These are phyloP conservation scores for Nemopilema nomurai DNA, from an alignment of 30 jellyfish, hydroid and myxozoan species.

Conservation along the genomic window DNA sequence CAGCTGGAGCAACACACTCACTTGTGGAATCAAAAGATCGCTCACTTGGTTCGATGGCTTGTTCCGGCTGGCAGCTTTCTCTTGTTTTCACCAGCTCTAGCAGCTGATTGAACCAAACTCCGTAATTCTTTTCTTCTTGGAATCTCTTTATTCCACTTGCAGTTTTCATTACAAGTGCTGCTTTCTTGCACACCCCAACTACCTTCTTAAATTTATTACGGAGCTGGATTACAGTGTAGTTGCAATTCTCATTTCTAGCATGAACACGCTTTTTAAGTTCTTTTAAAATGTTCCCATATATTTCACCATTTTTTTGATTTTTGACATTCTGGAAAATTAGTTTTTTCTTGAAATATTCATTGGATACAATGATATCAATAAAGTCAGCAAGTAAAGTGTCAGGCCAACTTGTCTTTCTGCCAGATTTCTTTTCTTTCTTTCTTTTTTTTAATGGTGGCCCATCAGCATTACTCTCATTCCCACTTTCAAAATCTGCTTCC, in stretches of 20 bases:
- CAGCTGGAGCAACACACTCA: constrained; percentile 30
- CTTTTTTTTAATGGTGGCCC: constrained; percentile 8
- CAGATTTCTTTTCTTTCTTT: constrained; percentile 27
- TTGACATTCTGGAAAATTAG: constrained; percentile 50
- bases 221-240: constrained; percentile 58
- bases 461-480: constrained; percentile 8
- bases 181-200: constrained; percentile 57
- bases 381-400: constrained; percentile 44
- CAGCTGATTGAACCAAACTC: constrained; percentile 72
- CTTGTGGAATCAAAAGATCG: constrained; percentile 39
- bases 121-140: constrained; percentile 65
- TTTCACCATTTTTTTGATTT: constrained; percentile 42
- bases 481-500: constrained; percentile 15
- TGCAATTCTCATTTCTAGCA: constrained; percentile 54
- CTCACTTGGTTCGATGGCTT: constrained; percentile 64
- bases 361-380: constrained; percentile 50
- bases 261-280: constrained; percentile 27
- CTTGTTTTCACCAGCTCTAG: constrained; percentile 51
- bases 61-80: constrained; percentile 70
- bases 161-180: constrained; percentile 62
- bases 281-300: constrained; percentile 32
- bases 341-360: constrained; percentile 43
- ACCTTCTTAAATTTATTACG: constrained; percentile 54
- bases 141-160: constrained; percentile 58
- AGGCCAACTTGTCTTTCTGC: constrained; percentile 53